phyloP scores from a whole-genome alignment of 1,140 invertebrate genomes.

The Aphelinus certus region DNA sequence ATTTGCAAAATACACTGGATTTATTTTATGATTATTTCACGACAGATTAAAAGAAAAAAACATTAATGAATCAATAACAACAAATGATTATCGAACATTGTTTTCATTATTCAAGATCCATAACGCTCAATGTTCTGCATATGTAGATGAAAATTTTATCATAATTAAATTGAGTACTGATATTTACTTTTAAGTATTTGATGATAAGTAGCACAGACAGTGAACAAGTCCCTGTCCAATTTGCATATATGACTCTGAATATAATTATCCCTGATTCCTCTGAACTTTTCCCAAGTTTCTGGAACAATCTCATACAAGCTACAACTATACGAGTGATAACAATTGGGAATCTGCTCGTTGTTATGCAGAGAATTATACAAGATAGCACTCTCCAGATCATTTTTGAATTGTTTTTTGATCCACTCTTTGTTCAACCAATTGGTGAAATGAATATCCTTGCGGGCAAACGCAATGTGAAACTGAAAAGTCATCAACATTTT shows the following conservation, averaged over 20 bases:
- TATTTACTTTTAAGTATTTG: constrained; percentile 18
- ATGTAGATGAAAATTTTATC: neutral
- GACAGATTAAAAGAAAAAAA: neutral
- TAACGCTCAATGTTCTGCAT: too few relatives aligned
- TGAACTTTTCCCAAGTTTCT: constrained; percentile 5
- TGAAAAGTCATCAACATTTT: neutral
- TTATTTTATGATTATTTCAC: neutral
- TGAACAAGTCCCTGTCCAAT: constrained; percentile 13
- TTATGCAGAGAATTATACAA: neutral
- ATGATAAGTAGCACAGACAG: constrained; percentile 13
- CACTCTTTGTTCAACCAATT: constrained; percentile 8
- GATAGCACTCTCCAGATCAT: neutral
- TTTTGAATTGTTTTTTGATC: constrained; percentile 1
- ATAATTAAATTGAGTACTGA: neutral
- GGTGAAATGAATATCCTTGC: neutral
- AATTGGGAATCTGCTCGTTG: neutral
- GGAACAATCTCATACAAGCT: neutral
- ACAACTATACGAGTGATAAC: neutral
- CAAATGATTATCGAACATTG: too few relatives aligned
- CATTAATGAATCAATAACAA: too few relatives aligned
- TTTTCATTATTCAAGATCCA: too few relatives aligned
- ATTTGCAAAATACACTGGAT: too few relatives aligned
- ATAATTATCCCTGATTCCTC: neutral
- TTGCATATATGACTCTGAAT: neutral
- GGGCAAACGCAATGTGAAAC: neutral